These are phyloP conservation scores for Lucinisca nassula DNA, from an alignment of 2,888 invertebrate species.

Conservation along the genomic window DNA sequence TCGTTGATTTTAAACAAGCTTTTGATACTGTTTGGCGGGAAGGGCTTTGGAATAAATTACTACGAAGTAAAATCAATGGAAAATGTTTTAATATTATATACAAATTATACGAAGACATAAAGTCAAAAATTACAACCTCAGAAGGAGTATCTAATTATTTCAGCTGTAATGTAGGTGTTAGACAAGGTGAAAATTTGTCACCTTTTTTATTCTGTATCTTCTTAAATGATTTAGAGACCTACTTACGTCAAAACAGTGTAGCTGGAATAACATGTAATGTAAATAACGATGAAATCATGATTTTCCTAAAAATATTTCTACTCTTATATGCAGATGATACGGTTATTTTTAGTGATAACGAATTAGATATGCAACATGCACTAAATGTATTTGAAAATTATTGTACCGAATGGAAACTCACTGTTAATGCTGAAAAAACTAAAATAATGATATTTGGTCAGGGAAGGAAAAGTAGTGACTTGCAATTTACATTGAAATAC, in stretches of 20 bases:
- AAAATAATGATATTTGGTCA: slow-evolving; percentile 40
- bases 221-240: neutral
- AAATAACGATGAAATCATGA: neutral
- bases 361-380: slow-evolving; percentile 20
- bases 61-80: too few species aligned
- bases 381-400: slow-evolving; percentile 22
- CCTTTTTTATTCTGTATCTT: neutral
- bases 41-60: too few species aligned
- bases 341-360: slow-evolving; percentile 27
- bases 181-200: neutral
- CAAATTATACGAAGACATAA: too few species aligned
- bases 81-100: too few species aligned
- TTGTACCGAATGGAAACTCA: slow-evolving; percentile 32
- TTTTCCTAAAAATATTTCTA: slow-evolving; percentile 13
- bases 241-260: neutral
- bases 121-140: too few species aligned
- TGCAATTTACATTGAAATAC: neutral
- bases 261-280: neutral
- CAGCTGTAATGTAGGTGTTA: too few species aligned
- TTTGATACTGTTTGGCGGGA: too few species aligned
- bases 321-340: slow-evolving; percentile 48
- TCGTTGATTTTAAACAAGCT: too few species aligned
- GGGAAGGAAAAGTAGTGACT: neutral
- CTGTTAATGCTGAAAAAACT: slow-evolving; percentile 41
- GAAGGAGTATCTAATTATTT: too few species aligned